Percentiles rank a stretch among this genome's conserved stretches.
Evolutionary conservation across 2,888 invertebrate species (phyloP).

Genomic region (Creontiades dilutus): DNA sequence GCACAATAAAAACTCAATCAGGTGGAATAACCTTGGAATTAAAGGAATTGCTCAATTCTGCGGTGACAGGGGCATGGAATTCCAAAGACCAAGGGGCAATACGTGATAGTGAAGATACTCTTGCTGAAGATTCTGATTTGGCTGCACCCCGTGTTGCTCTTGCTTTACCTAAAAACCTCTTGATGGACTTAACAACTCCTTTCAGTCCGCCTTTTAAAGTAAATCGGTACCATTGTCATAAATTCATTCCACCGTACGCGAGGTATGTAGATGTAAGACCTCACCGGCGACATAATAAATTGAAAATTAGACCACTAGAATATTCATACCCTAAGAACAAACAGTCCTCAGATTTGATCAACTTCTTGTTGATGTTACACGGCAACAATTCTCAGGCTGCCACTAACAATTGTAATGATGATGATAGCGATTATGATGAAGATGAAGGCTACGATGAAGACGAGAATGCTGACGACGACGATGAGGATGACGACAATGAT

Average conservation of each 20-base stretch:
- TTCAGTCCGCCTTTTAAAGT: background rate
- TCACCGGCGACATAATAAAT: background rate
- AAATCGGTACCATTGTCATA: slow-evolving; percentile 24
- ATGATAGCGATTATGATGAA: background rate
- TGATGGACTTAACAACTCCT: slow-evolving; percentile 2
- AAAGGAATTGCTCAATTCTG: slow-evolving; percentile 16
- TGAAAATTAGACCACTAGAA: background rate
- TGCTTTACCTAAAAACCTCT: slow-evolving; percentile 1
- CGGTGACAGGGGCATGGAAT: background rate
- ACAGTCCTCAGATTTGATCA: slow-evolving; percentile 13
- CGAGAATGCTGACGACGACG: background rate
- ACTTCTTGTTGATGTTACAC: slow-evolving; percentile 26
- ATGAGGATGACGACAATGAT: slow-evolving; percentile 11
- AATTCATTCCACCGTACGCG: background rate
- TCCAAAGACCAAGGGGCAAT: background rate
- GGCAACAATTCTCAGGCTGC: background rate
- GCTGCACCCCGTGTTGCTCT: background rate
- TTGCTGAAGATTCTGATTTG: background rate
- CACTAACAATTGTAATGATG: background rate
- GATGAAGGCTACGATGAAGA: slow-evolving; percentile 31
- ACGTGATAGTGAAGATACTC: background rate
- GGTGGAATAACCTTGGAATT: slow-evolving; percentile 35
- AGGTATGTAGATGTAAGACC: background rate
- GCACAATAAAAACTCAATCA: background rate
- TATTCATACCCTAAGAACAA: background rate